Evolutionary conservation across 1,140 invertebrate species (phyloP).

Genomic region (Zaprionus camerounensis): DNA sequence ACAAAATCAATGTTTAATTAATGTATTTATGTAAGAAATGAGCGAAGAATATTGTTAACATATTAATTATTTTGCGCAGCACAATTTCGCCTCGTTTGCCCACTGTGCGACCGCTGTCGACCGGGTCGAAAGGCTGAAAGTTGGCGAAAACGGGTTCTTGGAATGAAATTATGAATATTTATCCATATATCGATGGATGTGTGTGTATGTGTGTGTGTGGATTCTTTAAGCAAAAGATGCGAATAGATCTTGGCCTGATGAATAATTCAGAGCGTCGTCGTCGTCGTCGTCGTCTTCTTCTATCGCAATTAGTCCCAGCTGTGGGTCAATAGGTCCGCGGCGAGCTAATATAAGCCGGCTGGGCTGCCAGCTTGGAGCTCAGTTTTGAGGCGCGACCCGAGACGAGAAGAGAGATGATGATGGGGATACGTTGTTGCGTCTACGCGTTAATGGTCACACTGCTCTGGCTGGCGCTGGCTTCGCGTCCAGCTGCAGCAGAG

Average conservation of each 20-base stretch:
- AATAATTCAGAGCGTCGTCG: slow-evolving; percentile 63
- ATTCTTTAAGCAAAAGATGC: neutral
- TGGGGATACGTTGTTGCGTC: slow-evolving; percentile 59
- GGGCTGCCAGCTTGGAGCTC: slow-evolving; percentile 35
- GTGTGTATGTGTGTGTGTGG: neutral
- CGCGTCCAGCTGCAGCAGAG: slow-evolving; percentile 44
- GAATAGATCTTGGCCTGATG: slow-evolving; percentile 47
- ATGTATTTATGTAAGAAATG: neutral
- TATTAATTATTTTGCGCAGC: neutral
- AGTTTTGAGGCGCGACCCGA: slow-evolving; percentile 42
- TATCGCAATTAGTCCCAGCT: slow-evolving; percentile 61
- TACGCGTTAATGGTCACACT: slow-evolving; percentile 45
- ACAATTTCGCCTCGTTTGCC: neutral
- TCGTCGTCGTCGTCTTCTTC: neutral
- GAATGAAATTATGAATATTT: slow-evolving; percentile 39
- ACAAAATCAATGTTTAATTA: neutral
- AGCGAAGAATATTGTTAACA: neutral
- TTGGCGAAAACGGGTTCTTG: slow-evolving; percentile 56
- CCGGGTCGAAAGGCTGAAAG: slow-evolving; percentile 22
- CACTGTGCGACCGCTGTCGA: neutral
- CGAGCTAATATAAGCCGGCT: slow-evolving; percentile 71
- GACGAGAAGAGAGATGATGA: slow-evolving; percentile 47
- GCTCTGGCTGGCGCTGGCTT: slow-evolving; percentile 45
- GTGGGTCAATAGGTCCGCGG: slow-evolving; percentile 68
- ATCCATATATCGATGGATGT: slow-evolving; percentile 16